Evolutionary conservation across 2,113 vertebrate species (phyloP).

Genomic region (Ovis aries): DNA sequence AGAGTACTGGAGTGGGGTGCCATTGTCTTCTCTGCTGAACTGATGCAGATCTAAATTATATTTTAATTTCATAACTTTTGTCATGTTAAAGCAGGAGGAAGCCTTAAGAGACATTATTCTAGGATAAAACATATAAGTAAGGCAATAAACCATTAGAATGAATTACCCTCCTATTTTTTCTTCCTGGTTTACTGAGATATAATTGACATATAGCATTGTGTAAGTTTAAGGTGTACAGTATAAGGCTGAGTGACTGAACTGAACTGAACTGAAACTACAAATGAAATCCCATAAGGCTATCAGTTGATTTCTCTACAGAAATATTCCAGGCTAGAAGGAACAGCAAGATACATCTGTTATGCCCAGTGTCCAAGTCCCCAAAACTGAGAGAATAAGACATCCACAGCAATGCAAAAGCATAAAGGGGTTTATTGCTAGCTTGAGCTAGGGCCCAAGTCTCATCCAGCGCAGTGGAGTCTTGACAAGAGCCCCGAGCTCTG

Average conservation of each 20-base stretch:
- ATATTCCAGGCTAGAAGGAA: neutral
- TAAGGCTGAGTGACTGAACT: neutral
- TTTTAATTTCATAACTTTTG: neutral
- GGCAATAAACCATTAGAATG: neutral
- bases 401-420: too few relatives aligned
- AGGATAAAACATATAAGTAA: conserved; percentile 13
- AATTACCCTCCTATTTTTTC: neutral
- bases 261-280: neutral
- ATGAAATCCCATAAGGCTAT: neutral
- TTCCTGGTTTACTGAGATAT: neutral
- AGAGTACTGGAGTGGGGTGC: neutral
- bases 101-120: neutral
- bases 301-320: neutral
- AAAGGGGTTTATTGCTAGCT: too few relatives aligned
- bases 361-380: too few relatives aligned
- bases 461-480: too few relatives aligned
- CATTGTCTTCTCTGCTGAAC: neutral
- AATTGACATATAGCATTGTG: neutral
- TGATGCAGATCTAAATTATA: neutral
- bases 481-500: too few relatives aligned
- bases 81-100: conserved; percentile 8
- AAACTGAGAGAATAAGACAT: too few relatives aligned
- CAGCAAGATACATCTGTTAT: neutral
- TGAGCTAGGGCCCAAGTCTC: too few relatives aligned
- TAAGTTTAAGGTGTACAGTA: neutral